Evolutionary conservation across 2,113 vertebrate species (phyloP), one percentile per base, ranked within the genome.

Genomic region (Petrocephalus microphthalmus): DNA sequence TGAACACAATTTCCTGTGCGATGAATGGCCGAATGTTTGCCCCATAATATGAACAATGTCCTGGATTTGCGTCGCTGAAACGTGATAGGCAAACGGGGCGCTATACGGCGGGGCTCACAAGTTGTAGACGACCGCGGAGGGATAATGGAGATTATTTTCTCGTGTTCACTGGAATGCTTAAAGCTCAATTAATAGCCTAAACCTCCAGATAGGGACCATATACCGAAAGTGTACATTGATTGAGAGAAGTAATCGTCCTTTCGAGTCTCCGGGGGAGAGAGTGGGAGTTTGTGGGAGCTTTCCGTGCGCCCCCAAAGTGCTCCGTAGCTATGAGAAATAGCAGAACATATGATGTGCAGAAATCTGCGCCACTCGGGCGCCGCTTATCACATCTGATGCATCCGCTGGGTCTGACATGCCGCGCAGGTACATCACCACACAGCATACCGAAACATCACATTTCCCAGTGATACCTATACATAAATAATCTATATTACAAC

Each of bases 1-100:
- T 49, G 54, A 88, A 74, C 67, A 67, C 88, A 60, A 84, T 88
- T 87, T 88, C 82, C n/a, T 84, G 45, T 47, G 25, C 37, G 78
- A 67, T 17, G 25, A 67, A 67, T 51, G 17, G 52, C 29, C 47
- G 15, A 29, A 85, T 85, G 11, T 37, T 56, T 60, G 53, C 45
- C 13, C 52, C n/a, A 25, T 47, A 25, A 56, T 42, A 53, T 87
- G 87, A 17, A 42, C 64, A 54, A 74, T n/a, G 33, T n/a, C 8
- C 25, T 33, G 7, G 47, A 87, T 87, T 87, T 88, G 71, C 37
- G 54, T 33, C 19, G 33, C 33, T 87, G 67, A 37, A 42, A 71
- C 45, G 86, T 42, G 81, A 83, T 20, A 19, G 22, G 19, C 15
- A 49, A 83, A 83, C 7, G 22, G 7, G 22, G 20, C 37, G 37